Evolutionary conservation across 2,888 invertebrate genomes (phyloP), one percentile per base, ranked within the genome.

Genomic region (Sarcophaga carnaria): DNA sequence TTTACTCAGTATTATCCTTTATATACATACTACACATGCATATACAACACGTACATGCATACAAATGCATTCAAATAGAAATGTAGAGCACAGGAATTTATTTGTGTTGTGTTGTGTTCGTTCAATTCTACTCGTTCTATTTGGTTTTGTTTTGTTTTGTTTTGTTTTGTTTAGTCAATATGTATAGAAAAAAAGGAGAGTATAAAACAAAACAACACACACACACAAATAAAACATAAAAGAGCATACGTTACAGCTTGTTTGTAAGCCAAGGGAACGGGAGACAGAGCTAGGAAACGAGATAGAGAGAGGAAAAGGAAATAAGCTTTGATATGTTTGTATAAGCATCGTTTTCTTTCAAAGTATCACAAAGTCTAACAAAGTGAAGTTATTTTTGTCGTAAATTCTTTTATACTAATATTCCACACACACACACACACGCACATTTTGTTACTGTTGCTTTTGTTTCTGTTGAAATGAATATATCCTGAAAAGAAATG

Each of bases 241-340:
- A 49, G 49, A 49, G 49, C 49, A 14, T 49, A 49, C 14, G 49
- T 37, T 37, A 37, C 37, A 37, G 37, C 37, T 37, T 37, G 37
- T 37, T 37, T 37, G 37, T 6, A 37, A 37, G 37, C 27, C 27
- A 27, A 27, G 27, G 4, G 4, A 27, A 27, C 5, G 14, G 11
- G 0, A 14, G 14, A 12, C 49, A 49, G 0, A 49, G 4, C 0
- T 11, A 64, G 37, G 59, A 20, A 60, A 10, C n/a, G 62, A 8
- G 14, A 22, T 0, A 37, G n/a, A 27, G 37, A 59, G 8, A 20
- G 22, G 12, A 6, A 47, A 25, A 63, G 69, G 63, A 81, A 74
- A 83, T 74, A 79, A 83, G 74, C 74, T 83, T 74, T 79, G 79
- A 74, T 79, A 74, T 83, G 74, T 74, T 79, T 83, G 78, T 25